These are phyloP conservation scores for Amiota minor DNA, from an alignment of 2,888 invertebrate species.

Conservation along the genomic window DNA sequence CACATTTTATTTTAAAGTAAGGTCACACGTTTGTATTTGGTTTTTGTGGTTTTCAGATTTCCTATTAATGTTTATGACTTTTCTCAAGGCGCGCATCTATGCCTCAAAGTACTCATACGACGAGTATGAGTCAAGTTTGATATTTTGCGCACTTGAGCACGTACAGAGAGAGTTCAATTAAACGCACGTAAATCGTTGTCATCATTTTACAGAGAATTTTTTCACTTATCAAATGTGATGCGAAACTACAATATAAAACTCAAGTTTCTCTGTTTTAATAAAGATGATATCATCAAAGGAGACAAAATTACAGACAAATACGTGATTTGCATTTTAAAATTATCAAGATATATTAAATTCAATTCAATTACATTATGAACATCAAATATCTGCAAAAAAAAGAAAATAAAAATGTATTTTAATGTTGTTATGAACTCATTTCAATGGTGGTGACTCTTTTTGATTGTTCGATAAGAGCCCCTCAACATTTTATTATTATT, in stretches of 20 bases:
- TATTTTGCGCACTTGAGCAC: conserved; percentile 55
- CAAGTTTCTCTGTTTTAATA: conserved; percentile 9
- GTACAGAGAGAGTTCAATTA: conserved; percentile 66
- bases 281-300: conserved; percentile 24
- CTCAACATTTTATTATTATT: too few species aligned
- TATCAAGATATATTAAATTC: background rate
- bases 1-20: conserved; percentile 1
- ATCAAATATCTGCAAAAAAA: background rate
- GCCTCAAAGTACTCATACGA: conserved; percentile 41
- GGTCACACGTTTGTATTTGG: background rate
- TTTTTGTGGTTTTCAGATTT: conserved; percentile 18
- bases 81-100: conserved; percentile 14
- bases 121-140: conserved; percentile 31
- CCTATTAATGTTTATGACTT: conserved; percentile 22
- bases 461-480: background rate
- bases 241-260: conserved; percentile 13
- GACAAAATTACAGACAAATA: background rate
- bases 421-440: conserved; percentile 2
- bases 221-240: conserved; percentile 13
- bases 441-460: background rate
- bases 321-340: conserved; percentile 13
- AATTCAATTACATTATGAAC: background rate
- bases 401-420: background rate
- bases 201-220: conserved; percentile 41
- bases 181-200: conserved; percentile 64